Evolutionary conservation across 2,888 invertebrate species (phyloP), one percentile per base, ranked within the genome.

Genomic region (Stenchaetothrips biformis): DNA sequence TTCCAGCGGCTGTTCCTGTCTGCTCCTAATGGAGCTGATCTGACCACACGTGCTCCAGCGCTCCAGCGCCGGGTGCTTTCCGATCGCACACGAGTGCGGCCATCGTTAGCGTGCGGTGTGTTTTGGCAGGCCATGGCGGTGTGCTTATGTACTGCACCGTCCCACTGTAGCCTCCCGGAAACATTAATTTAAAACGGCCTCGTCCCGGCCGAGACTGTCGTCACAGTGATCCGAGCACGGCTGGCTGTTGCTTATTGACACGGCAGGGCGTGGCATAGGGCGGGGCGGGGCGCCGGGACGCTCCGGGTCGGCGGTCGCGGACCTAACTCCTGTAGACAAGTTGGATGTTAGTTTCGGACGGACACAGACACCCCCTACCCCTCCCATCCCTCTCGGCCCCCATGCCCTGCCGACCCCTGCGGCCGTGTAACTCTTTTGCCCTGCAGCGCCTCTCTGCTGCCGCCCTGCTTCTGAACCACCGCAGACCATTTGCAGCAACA

Each of bases 271-370:
- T 1, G 13, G 16, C 53, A 53, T 16, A 16, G 13, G 53, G 53
- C 13, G 53, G 53, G 13, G 59, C 59, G 59, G 8, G 53, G 13
- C 53, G 4, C 53, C 53, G 53, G 13, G 53, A 53, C 53, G 8
- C 16, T 53, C 53, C 53, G 9, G 53, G 53, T 53, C 37, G 37
- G 37, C 37, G 37, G 37, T 37, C 37, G 53, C 13, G 53, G 21
- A 11, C 67, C 67, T 25, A 74, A 74, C 67, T 74, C 67, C 67
- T 21, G 67, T 74, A 25, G 67, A 74, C 67, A 74, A 74, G 67
- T 74, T 74, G 67, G 67, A 74, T 74, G 67, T 21, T 74, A 74
- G 67, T 74, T 74, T 74, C 67, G 67, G 67, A 74, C 67, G 21
- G 67, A 74, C 67, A 11, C 67, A 74, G 21, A 21, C n/a, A 4